Percentiles rank a stretch among this genome's conserved stretches.
phyloP scores from a whole-genome alignment of 2,797 vertebrate genomes.

The Natrix natrix region DNA sequence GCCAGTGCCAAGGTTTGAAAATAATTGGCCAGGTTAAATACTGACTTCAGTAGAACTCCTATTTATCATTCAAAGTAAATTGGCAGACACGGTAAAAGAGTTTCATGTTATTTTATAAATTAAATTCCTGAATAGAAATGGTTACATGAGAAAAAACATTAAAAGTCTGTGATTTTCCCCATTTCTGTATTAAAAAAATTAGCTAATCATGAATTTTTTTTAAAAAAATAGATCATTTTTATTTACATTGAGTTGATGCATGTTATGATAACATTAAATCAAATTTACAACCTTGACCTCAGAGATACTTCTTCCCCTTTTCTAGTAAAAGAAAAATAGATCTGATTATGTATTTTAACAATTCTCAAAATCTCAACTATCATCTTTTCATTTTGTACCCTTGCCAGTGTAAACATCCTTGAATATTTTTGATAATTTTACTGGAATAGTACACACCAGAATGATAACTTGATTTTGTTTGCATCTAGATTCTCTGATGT shows the following conservation, averaged over 20 bases:
- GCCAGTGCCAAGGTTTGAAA: not conserved
- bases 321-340: not conserved
- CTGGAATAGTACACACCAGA: too few relatives aligned
- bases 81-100: not conserved
- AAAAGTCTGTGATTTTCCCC: not conserved
- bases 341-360: not conserved
- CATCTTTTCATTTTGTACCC: too few relatives aligned
- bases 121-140: not conserved
- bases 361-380: not conserved
- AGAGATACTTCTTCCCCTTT: not conserved
- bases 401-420: too few relatives aligned
- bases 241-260: not conserved
- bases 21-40: constrained; percentile 9
- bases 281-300: not conserved
- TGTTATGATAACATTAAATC: not conserved
- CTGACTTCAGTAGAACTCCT: not conserved
- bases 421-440: too few relatives aligned
- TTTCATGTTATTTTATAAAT: not conserved
- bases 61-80: constrained; percentile 17
- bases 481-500: too few relatives aligned
- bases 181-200: not conserved
- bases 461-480: too few relatives aligned
- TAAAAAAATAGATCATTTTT: not conserved
- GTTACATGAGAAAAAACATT: not conserved
- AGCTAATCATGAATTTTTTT: not conserved